A percentile compares a stretch with the other conserved stretches of the same genome.
These are phyloP conservation scores for Drosophila malerkotliana DNA, from an alignment of 1,140 invertebrate genomes.

Conservation along the genomic window DNA sequence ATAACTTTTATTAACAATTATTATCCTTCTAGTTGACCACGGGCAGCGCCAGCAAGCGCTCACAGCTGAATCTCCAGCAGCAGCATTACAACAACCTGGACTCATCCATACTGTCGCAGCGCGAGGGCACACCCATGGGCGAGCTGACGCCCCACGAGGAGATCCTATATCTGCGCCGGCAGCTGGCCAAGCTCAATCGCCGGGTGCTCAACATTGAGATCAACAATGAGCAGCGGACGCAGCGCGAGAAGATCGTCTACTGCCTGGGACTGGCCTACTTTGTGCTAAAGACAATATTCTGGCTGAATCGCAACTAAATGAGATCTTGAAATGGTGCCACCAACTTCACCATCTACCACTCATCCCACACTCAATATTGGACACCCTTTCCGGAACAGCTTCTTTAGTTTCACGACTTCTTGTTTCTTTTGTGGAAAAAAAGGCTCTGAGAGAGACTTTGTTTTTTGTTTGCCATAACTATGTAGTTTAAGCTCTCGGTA, in stretches of 20 bases:
- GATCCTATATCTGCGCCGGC: conserved; percentile 91
- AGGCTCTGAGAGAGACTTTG: conserved; percentile 58
- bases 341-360: conserved; percentile 1
- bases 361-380: conserved; percentile 10
- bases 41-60: conserved; percentile 76
- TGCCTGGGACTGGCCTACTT: conserved; percentile 92
- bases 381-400: conserved; percentile 31
- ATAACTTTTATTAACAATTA: neutral
- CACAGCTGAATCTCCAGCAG: conserved; percentile 46
- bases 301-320: conserved; percentile 89
- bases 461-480: conserved; percentile 63
- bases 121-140: conserved; percentile 88
- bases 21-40: conserved; percentile 61
- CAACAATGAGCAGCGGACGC: conserved; percentile 90
- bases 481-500: conserved; percentile 62
- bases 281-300: conserved; percentile 92
- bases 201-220: conserved; percentile 93
- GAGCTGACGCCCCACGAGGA: conserved; percentile 91
- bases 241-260: conserved; percentile 93
- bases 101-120: conserved; percentile 77
- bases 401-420: conserved; percentile 31
- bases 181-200: conserved; percentile 93
- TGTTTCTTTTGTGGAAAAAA: conserved; percentile 31
- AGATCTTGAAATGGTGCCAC: conserved; percentile 3
- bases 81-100: conserved; percentile 61